phyloP scores from a whole-genome alignment of 2,888 invertebrate species.

The Altica lythri region DNA sequence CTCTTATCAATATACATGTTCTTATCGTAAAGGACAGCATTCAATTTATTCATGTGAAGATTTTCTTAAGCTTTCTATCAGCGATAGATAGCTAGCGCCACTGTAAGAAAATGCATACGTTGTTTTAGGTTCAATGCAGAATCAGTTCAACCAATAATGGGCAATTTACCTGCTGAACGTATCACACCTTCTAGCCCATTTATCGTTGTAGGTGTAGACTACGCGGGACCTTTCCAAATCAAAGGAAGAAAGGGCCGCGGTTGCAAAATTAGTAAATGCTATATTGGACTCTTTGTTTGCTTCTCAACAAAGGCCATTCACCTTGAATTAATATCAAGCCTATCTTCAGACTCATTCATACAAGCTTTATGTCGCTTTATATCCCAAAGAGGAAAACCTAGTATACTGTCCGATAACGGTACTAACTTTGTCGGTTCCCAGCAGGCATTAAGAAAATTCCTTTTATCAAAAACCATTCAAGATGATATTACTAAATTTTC shows the following conservation, averaged over 20 bases:
- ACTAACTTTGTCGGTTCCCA: too few species aligned
- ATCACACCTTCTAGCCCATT: conserved; percentile 18
- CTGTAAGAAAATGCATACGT: conserved; percentile 15
- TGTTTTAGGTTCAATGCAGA: conserved; percentile 18
- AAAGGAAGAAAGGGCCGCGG: conserved; percentile 24
- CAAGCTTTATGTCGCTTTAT: too few species aligned
- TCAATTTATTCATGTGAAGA: conserved; percentile 14
- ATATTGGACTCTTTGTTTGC: conserved; percentile 17
- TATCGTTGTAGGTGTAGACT: conserved; percentile 10
- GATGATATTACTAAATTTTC: too few species aligned
- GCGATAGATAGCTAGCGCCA: neutral
- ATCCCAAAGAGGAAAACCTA: too few species aligned
- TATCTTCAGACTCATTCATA: too few species aligned
- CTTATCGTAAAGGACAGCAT: conserved; percentile 11
- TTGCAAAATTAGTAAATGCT: conserved; percentile 23
- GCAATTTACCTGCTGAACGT: conserved; percentile 15
- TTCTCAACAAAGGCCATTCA: too few species aligned
- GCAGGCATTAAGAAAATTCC: too few species aligned
- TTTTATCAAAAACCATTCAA: too few species aligned
- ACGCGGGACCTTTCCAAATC: conserved; percentile 23
- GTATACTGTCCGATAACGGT: too few species aligned
- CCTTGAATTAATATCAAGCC: too few species aligned
- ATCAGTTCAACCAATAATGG: conserved; percentile 20
- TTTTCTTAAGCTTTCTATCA: conserved; percentile 1
- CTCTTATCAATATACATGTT: conserved; percentile 3